Evolutionary conservation across 2,113 vertebrate species (phyloP).

Genomic region (Orcinus orca): DNA sequence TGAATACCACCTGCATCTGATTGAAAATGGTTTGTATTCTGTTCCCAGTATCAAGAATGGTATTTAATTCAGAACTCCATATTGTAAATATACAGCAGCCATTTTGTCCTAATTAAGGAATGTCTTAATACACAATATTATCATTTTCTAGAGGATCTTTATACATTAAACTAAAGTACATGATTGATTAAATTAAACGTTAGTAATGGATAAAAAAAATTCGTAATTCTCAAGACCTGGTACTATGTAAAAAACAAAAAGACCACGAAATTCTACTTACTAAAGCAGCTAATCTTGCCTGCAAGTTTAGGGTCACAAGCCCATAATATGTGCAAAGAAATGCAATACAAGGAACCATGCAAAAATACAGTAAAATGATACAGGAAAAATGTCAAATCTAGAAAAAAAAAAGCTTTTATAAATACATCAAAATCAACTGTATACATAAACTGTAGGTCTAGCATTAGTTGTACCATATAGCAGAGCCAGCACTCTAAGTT

Average conservation of each 20-base stretch:
- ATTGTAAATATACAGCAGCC: conserved; percentile 96
- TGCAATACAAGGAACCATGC: conserved; percentile 99
- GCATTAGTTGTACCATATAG: conserved; percentile 94
- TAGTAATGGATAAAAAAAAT: conserved; percentile 93
- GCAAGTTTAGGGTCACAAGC: conserved; percentile 94
- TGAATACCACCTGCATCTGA: conserved; percentile 83
- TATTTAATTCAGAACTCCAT: conserved; percentile 86
- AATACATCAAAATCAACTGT: conserved; percentile 97
- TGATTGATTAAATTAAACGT: conserved; percentile 96
- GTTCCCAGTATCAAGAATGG: conserved; percentile 90
- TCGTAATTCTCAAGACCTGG: conserved; percentile 93
- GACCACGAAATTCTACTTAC: conserved; percentile 91
- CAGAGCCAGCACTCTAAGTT: conserved; percentile 94
- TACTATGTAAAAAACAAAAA: conserved; percentile 89
- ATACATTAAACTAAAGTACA: conserved; percentile 98
- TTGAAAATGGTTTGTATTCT: conserved; percentile 83
- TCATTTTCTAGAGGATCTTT: conserved; percentile 92
- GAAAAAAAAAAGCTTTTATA: conserved; percentile 92
- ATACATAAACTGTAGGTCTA: conserved; percentile 92
- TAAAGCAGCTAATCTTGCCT: conserved; percentile 97
- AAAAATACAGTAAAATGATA: conserved; percentile 93
- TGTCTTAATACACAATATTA: conserved; percentile 95
- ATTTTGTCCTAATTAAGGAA: conserved; percentile 97
- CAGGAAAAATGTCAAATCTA: conserved; percentile 92
- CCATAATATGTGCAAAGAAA: conserved; percentile 99